These are phyloP conservation scores for Cephalopterus ornatus DNA, from an alignment of 2,113 vertebrate species.

Conservation along the genomic window DNA sequence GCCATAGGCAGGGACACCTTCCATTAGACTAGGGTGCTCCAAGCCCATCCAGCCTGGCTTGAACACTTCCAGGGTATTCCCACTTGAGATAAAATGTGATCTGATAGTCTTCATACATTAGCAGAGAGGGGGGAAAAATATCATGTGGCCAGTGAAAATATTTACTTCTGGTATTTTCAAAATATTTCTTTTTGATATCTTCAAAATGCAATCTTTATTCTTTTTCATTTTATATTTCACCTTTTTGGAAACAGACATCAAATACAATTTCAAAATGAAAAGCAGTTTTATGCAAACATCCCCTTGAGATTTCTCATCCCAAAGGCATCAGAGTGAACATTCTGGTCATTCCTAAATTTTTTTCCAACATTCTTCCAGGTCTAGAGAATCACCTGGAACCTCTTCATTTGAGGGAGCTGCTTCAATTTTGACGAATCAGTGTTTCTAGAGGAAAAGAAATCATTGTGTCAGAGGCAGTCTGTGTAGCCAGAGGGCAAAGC, in stretches of 20 bases:
- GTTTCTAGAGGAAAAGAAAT: not conserved
- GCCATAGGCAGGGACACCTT: no score
- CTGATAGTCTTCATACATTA: not conserved
- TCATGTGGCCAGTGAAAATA: not conserved
- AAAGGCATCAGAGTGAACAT: not conserved
- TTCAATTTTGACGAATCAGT: not conserved
- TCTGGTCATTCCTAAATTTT: not conserved
- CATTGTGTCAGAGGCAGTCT: not conserved
- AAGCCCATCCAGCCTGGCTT: fast-evolving
- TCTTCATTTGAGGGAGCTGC: not conserved
- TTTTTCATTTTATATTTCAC: not conserved
- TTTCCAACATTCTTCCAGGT: not conserved
- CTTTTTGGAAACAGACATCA: not conserved
- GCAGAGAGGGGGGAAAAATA: fast-evolving
- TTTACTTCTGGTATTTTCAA: not conserved
- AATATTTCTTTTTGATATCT: not conserved
- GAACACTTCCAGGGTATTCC: not conserved
- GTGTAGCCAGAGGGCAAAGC: not conserved
- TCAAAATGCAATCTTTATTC: not conserved
- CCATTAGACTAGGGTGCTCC: not conserved
- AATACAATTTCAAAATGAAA: not conserved
- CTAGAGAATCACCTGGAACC: not conserved
- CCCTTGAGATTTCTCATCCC: not conserved
- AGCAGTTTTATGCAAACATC: not conserved
- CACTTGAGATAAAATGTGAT: not conserved